Evolutionary conservation across 1,140 invertebrate species (phyloP).

Genomic region (Drosophila tani): DNA sequence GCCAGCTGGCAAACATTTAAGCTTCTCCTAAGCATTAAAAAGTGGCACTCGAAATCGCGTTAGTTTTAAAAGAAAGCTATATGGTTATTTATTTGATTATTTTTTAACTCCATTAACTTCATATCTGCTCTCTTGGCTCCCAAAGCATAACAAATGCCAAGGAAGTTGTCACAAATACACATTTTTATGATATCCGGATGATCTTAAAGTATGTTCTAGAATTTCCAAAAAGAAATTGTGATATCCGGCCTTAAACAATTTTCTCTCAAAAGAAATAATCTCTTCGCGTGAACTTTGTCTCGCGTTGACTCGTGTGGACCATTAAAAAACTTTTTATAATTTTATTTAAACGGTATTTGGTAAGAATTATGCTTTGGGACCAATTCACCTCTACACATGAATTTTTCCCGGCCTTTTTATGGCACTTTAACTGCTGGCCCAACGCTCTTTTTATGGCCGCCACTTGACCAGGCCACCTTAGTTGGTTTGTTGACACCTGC

Average conservation of each 20-base stretch:
- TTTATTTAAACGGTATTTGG: constrained; percentile 51
- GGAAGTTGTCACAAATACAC: neutral
- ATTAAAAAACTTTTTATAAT: constrained; percentile 56
- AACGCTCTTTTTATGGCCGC: constrained; percentile 62
- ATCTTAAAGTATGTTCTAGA: neutral
- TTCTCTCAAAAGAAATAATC: constrained; percentile 28
- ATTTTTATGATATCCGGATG: neutral
- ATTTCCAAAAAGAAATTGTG: constrained; percentile 50
- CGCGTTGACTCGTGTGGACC: constrained; percentile 67
- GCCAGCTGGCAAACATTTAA: neutral
- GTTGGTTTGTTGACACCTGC: constrained; percentile 71
- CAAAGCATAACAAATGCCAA: neutral
- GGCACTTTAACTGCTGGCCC: constrained; percentile 64
- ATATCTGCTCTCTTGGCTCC: no score
- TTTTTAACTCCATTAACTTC: no score
- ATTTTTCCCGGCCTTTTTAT: constrained; percentile 53
- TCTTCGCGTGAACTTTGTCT: constrained; percentile 59
- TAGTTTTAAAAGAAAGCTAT: neutral
- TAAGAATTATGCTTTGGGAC: constrained; percentile 46
- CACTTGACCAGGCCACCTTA: constrained; percentile 60
- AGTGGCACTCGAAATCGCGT: neutral
- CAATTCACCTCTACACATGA: constrained; percentile 26
- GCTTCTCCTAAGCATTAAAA: no score
- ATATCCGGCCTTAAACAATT: constrained; percentile 52
- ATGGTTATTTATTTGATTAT: neutral